Evolutionary conservation across 2,113 vertebrate genomes (phyloP).

Genomic region (Lepus timidus): DNA sequence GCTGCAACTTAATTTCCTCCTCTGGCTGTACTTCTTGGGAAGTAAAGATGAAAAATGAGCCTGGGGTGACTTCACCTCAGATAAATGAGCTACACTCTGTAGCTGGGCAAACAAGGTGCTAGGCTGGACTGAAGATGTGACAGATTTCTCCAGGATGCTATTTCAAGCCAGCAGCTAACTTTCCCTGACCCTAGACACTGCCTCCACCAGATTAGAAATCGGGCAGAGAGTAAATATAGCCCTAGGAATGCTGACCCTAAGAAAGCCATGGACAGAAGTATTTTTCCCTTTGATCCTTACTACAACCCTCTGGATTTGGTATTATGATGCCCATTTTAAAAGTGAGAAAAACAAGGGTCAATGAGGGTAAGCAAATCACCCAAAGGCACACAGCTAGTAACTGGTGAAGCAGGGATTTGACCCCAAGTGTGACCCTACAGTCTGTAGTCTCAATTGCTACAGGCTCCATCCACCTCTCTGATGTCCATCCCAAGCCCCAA

Average conservation of each 20-base stretch:
- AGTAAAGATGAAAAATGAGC: slow-evolving; percentile 48
- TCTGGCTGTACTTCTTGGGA: slow-evolving; percentile 56
- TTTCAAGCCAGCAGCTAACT: background rate
- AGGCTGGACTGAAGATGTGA: slow-evolving; percentile 51
- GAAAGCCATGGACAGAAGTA: background rate
- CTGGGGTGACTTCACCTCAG: slow-evolving; percentile 43
- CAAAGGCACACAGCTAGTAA: background rate
- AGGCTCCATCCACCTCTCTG: background rate
- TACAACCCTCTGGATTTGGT: background rate
- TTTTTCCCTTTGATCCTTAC: background rate
- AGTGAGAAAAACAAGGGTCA: background rate
- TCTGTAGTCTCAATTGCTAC: background rate
- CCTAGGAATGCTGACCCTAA: too few relatives aligned
- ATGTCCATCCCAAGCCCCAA: background rate
- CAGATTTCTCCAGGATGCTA: slow-evolving; percentile 19
- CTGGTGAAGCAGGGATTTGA: background rate
- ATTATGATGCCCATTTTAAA: background rate
- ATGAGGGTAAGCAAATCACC: background rate
- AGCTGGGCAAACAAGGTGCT: slow-evolving; percentile 59
- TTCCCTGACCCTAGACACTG: background rate
- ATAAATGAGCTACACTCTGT: slow-evolving; percentile 32
- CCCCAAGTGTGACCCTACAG: background rate
- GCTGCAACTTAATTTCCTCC: slow-evolving; percentile 75
- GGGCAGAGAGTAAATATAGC: background rate
- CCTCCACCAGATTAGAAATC: background rate